phyloP scores from a whole-genome alignment of 2,797 vertebrate species.

The Syndactyla subalaris region DNA sequence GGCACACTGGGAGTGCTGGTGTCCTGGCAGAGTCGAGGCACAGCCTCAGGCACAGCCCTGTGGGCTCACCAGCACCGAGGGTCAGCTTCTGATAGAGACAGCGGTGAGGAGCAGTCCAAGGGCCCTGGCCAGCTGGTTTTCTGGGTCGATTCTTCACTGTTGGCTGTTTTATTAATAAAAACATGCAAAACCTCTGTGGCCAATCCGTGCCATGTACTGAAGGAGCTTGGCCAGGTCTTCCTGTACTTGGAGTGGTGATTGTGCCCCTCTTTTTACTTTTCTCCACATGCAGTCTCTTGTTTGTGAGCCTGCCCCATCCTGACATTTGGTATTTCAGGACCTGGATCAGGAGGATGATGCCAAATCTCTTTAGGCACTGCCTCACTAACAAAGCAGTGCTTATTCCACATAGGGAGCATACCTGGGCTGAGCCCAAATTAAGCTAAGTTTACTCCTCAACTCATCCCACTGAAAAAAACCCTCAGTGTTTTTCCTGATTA shows the following conservation, averaged over 20 bases:
- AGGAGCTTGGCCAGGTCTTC: accelerated
- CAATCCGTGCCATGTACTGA: accelerated
- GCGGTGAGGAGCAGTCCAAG: not conserved
- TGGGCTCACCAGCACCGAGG: accelerated
- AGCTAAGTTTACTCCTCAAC: not conserved
- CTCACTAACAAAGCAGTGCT: accelerated
- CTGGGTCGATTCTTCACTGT: not conserved
- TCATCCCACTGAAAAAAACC: not conserved
- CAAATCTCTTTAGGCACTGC: not conserved
- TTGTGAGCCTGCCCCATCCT: not conserved
- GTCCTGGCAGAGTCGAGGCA: not conserved
- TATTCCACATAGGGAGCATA: accelerated
- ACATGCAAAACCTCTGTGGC: not conserved
- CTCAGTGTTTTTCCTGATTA: not conserved
- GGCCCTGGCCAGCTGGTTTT: not conserved
- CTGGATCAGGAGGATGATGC: not conserved
- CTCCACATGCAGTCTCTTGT: accelerated
- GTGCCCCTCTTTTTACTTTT: accelerated
- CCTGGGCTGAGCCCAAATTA: not conserved
- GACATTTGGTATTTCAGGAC: not conserved
- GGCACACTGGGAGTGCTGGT: not conserved
- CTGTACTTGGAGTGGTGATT: accelerated
- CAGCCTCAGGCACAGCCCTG: not conserved
- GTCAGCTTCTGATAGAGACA: not conserved
- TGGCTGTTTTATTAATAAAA: constrained; percentile 48